These are phyloP conservation scores for Drosophila vallismaia DNA, from an alignment of 2,888 invertebrate species.

Conservation along the genomic window DNA sequence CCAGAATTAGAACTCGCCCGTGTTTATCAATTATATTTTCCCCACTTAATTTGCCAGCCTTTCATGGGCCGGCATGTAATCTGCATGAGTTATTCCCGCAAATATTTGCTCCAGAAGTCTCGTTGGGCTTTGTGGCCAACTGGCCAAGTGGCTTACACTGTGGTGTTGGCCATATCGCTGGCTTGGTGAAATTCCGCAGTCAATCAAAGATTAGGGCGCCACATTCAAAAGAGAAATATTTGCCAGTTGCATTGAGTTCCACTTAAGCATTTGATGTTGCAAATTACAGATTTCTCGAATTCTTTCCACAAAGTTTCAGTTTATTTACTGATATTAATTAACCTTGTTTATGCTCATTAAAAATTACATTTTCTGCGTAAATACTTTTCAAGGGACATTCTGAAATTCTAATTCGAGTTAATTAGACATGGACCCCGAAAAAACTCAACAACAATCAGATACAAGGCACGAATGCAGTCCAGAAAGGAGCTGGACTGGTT, in stretches of 20 bases:
- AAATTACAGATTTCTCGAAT: not conserved
- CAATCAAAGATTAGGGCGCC: constrained; percentile 41
- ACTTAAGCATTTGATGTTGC: not conserved
- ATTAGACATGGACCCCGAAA: constrained; percentile 58
- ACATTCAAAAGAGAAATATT: constrained; percentile 40
- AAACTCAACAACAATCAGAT: constrained; percentile 64
- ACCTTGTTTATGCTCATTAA: constrained; percentile 26
- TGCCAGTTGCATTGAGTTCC: constrained; percentile 23
- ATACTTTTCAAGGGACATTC: constrained; percentile 21
- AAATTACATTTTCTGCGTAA: constrained; percentile 39
- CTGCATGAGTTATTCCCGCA: constrained; percentile 71
- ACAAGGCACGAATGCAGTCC: constrained; percentile 63
- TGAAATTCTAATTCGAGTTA: constrained; percentile 73
- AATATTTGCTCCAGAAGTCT: constrained; percentile 54
- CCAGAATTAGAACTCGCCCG: constrained; percentile 68
- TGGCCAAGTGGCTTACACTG: constrained; percentile 16
- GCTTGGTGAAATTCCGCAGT: constrained; percentile 36
- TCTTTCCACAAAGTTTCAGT: not conserved
- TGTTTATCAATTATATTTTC: constrained; percentile 75
- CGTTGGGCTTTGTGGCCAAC: constrained; percentile 13
- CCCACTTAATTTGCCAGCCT: constrained; percentile 65
- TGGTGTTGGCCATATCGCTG: constrained; percentile 34
- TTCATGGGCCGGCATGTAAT: constrained; percentile 60
- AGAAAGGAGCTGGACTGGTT: constrained; percentile 60
- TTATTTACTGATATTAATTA: constrained; percentile 11